phyloP scores from a whole-genome alignment of 2,888 invertebrate species.

The Camponotus fellah region DNA sequence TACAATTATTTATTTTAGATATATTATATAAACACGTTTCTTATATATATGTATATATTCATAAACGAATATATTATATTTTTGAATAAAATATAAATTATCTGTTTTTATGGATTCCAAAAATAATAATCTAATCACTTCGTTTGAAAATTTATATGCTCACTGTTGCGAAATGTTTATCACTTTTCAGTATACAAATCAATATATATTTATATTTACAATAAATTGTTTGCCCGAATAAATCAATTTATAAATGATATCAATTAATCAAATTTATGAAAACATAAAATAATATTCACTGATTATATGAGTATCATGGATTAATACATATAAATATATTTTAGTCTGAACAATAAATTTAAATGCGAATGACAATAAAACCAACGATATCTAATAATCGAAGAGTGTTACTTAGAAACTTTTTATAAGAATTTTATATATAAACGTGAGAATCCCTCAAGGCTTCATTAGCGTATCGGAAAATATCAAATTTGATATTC shows the following conservation, averaged over 20 bases:
- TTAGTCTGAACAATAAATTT: not conserved
- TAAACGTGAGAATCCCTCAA: conserved; percentile 16
- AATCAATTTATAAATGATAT: not conserved
- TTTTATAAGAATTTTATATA: conserved; percentile 22
- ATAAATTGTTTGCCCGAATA: not conserved
- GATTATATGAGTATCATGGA: not conserved
- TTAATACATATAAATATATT: not conserved
- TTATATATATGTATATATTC: not conserved
- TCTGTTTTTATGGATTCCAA: not conserved
- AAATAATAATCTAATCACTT: not conserved
- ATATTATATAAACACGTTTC: not conserved
- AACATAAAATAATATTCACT: not conserved
- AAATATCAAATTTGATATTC: conserved; percentile 46
- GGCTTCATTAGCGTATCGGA: conserved; percentile 3
- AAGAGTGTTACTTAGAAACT: not conserved
- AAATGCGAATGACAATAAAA: not conserved
- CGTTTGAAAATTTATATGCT: not conserved
- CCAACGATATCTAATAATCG: conserved; percentile 6
- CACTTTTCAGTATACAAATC: not conserved
- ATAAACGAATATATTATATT: not conserved
- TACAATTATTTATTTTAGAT: not conserved
- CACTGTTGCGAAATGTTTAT: not conserved
- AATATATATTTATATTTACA: not conserved
- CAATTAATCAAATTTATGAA: conserved; percentile 8
- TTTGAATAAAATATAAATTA: not conserved